These are phyloP conservation scores for Drosophila fulvimacula DNA, from an alignment of 2,888 invertebrate species.

Conservation along the genomic window DNA sequence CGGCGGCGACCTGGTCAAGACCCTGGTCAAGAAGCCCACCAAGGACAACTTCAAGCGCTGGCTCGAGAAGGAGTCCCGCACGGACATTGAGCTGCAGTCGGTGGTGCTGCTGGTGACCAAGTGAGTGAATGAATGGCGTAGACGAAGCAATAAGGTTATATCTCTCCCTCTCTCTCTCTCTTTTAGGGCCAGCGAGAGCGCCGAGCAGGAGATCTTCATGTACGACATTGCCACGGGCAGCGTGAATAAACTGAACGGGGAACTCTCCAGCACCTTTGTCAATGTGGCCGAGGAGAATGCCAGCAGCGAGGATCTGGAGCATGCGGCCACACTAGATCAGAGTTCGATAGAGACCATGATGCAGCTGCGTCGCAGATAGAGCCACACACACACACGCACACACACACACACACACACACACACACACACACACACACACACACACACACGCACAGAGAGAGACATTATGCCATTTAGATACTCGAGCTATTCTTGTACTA, in stretches of 20 bases:
- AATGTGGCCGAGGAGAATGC: constrained; percentile 95
- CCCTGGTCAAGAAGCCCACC: constrained; percentile 90
- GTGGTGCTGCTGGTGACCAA: constrained; percentile 92
- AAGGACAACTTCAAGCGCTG: constrained; percentile 92
- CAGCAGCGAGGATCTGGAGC: constrained; percentile 88
- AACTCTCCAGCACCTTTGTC: constrained; percentile 93
- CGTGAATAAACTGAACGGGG: constrained; percentile 92
- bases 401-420: not conserved
- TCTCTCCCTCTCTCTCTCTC: not conserved
- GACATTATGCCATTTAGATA: constrained; percentile 71
- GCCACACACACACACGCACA: constrained; percentile 17
- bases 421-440: constrained; percentile 15
- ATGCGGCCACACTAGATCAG: constrained; percentile 85
- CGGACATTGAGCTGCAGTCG: constrained; percentile 91
- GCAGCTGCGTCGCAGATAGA: constrained; percentile 73
- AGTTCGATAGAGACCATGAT: constrained; percentile 83
- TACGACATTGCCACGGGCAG: constrained; percentile 91
- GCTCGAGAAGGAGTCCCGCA: constrained; percentile 91
- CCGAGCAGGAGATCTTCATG: constrained; percentile 93
- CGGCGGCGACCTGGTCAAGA: constrained; percentile 91
- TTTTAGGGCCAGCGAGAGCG: constrained; percentile 80
- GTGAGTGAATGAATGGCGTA: constrained; percentile 88
- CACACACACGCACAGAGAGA: constrained; percentile 18
- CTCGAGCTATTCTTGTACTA: constrained; percentile 53
- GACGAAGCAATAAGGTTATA: no score